Base-by-base conservation (phyloP, 2,797 vertebrate species). In the Nyctalus aviator region DNA sequence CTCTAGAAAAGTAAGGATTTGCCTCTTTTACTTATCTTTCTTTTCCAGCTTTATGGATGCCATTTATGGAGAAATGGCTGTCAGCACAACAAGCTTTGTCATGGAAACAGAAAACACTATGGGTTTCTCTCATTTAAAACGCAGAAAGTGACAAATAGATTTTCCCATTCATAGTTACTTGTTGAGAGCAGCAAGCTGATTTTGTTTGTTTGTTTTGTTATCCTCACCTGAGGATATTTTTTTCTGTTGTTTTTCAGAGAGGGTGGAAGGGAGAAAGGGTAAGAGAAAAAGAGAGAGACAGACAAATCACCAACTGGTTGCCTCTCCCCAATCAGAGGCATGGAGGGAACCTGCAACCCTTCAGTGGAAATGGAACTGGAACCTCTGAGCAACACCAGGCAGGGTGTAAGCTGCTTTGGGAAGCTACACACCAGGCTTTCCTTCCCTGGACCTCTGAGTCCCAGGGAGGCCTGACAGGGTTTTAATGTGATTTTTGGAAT, bases 401-500 rank as follows among this genome's bases (percentile, higher is more conserved):
- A 21, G 53, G 53, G 53, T 55, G 53, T 7, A 55, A 21, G 53
- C 41, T 35, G 37, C 86, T 88, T 50, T 66, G 59, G 50, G 46
- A 78, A 46, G 57, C 23, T 46, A n/a, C n/a, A 37, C 25, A 48
- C 57, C 21, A 25, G 13, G 15, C 64, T 92, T 81, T 25, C 57
- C 27, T 57, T 95, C 71, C 37, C 44, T 57, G 69, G 72, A 89
- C 84, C 55, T 48, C 37, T n/a, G 62, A 93, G 68, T 77, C 81
- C 11, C 62, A 18, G 1, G 3, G 77, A 93, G 72, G 73, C 72
- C 55, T 77, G 79, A 48, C 72, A 79, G 72, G 90, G 68, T 94
- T 96, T 86, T 90, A 95, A 91, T 83, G 76, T 82, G 72, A 88
- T 94, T 96, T 96, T 84, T 93, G 69, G 77, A 93, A 93, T 81